These are phyloP conservation scores for Gymnodraco acuticeps DNA, from an alignment of 2,797 vertebrate genomes.

Conservation along the genomic window DNA sequence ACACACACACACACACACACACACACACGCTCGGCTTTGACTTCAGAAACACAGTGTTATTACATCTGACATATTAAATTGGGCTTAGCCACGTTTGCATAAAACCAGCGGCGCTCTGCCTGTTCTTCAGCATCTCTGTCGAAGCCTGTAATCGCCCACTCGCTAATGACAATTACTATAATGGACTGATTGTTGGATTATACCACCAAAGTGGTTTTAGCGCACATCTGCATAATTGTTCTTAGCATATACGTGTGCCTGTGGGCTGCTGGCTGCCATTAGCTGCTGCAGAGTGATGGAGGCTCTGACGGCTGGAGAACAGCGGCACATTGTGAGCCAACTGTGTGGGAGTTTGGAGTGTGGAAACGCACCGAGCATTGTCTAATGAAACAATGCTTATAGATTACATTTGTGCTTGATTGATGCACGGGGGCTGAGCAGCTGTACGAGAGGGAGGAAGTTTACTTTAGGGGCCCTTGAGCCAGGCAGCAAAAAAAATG, in stretches of 20 bases:
- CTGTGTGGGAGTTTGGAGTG: conserved; percentile 63
- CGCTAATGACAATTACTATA: conserved; percentile 78
- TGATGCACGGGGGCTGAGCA: background rate
- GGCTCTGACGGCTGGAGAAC: conserved; percentile 56
- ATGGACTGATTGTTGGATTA: conserved; percentile 81
- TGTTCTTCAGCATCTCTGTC: conserved; percentile 58
- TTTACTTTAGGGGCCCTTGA: background rate
- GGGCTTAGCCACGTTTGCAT: conserved; percentile 63
- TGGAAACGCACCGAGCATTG: conserved; percentile 26
- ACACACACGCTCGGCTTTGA: background rate
- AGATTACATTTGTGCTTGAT: conserved; percentile 9
- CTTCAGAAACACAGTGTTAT: conserved; percentile 38
- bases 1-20: background rate
- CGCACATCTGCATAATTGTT: conserved; percentile 82
- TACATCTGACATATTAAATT: conserved; percentile 68
- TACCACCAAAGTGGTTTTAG: conserved; percentile 77
- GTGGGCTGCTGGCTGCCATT: conserved; percentile 72
- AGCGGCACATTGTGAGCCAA: conserved; percentile 46
- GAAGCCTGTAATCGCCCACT: conserved; percentile 73
- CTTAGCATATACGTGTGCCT: conserved; percentile 59
- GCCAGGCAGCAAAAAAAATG: background rate
- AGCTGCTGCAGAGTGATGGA: conserved; percentile 67
- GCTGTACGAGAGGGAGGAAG: background rate
- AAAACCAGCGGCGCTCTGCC: conserved; percentile 59
- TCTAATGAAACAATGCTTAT: conserved; percentile 30